Conservation (phyloP, 2,888 invertebrate species). For the Ferrisia virgata region DNA sequence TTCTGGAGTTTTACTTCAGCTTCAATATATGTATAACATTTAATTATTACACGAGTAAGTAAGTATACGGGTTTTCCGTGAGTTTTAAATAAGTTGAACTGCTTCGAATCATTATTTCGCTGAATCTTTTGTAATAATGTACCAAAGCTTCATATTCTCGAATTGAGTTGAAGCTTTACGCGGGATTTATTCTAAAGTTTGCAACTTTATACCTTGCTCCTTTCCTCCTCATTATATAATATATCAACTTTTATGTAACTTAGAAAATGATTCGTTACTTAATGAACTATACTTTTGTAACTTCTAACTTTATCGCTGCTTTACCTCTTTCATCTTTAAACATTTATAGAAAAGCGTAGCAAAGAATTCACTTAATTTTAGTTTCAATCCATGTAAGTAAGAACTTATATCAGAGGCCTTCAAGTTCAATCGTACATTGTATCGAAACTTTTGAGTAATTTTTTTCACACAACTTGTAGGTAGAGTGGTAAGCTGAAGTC, state of each 20-base stretch:
- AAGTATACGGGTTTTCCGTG: neutral
- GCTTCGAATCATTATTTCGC: constrained; percentile 23
- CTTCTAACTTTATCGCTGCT: constrained; percentile 9
- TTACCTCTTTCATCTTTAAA: neutral
- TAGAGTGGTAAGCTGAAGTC: neutral
- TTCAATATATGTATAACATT: neutral
- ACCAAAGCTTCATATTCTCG: constrained; percentile 16
- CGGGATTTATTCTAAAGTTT: constrained; percentile 4
- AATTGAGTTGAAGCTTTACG: constrained; percentile 29
- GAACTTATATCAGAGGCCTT: neutral
- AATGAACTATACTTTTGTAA: constrained; percentile 31
- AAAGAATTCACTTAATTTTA: neutral
- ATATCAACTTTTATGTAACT: constrained; percentile 23
- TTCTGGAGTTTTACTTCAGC: constrained; percentile 5
- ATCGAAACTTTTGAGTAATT: neutral
- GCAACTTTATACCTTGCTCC: neutral
- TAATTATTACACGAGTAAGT: constrained; percentile 8
- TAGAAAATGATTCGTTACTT: constrained; percentile 20
- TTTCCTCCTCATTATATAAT: neutral
- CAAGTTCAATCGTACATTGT: neutral
- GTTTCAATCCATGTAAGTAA: neutral
- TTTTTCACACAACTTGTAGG: neutral
- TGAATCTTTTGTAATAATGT: constrained; percentile 12
- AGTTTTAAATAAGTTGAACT: constrained; percentile 26
- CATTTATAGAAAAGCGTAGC: neutral